Base-by-base conservation (phyloP, 2,888 invertebrate species). In the Podotricha telesiphe region DNA sequence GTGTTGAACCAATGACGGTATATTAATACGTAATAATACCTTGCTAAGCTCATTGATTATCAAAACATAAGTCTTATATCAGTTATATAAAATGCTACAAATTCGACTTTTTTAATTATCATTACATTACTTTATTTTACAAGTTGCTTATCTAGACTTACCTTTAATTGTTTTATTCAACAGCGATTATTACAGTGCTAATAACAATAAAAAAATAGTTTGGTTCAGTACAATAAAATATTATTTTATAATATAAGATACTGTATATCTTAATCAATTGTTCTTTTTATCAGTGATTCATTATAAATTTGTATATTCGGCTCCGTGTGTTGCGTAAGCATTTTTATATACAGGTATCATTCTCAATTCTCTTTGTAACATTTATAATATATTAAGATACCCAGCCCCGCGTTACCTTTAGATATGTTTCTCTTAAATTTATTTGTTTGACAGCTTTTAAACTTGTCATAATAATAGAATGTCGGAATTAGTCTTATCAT, bases 171-270 rank as follows among this genome's bases (percentile, higher is more conserved):
- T 8, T 53, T 53, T 1, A n/a, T 10, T 53, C n/a, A n/a, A 34
- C n/a, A 53, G 10, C 10, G 53, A 11, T 34, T 53, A 28, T 3
- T n/a, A 34, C 3, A 34, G 8, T n/a, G 53, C 1, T 53, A 53
- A 28, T 53, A 53, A 53, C 28, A 53, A 53, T 53, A 34, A 53
- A 53, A 28, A n/a, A 34, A 34, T 53, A 53, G 22, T 28, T 28
- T 53, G n/a, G 10, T 53, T 34, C 17, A 10, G 8, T 53, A 28
- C 28, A 28, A 28, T 28, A 28, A 28, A 28, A 28, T 28, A 28
- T 28, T 28, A 28, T 28, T 28, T 28, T 28, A 28, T n/a, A n/a
- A n/a, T n/a, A n/a, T 7, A n/a, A 51, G 15, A 51, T 53, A 53
- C 28, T 4, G 28, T 28, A n/a, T n/a, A 28, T 28, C 28, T 28